Percentiles rank a stretch among this genome's conserved stretches.
Conservation (phyloP, 1,140 invertebrate genomes). For the Magallana gigas region DNA sequence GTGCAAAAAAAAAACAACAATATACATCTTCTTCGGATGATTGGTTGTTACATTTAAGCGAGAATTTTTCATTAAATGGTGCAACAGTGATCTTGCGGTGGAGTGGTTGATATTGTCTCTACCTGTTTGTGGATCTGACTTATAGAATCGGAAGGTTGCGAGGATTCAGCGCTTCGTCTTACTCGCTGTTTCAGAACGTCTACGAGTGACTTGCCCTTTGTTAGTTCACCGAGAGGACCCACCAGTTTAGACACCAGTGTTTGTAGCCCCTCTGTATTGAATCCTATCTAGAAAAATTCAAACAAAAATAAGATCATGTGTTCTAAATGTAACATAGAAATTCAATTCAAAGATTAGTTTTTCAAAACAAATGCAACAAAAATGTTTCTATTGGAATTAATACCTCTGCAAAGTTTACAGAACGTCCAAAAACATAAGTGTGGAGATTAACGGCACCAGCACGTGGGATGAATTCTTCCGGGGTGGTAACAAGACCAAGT, state of each 20-base stretch:
- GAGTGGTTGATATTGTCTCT: not conserved
- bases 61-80: too few relatives aligned
- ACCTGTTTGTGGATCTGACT: conserved; percentile 16
- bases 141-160: not conserved
- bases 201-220: conserved; percentile 44
- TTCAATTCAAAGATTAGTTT: too few relatives aligned
- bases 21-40: too few relatives aligned
- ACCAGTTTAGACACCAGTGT: conserved; percentile 57
- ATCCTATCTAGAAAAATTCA: conserved; percentile 53
- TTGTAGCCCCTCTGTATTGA: conserved; percentile 60
- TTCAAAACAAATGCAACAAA: not conserved
- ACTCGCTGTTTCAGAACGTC: conserved; percentile 31
- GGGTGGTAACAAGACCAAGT: conserved; percentile 49
- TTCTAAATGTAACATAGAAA: not conserved
- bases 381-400: not conserved
- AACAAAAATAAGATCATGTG: not conserved
- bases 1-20: too few relatives aligned
- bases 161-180: not conserved
- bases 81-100: too few relatives aligned
- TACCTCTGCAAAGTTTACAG: conserved; percentile 61
- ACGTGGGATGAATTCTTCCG: conserved; percentile 51
- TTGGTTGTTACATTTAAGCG: too few relatives aligned
- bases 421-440: conserved; percentile 57
- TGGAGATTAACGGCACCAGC: conserved; percentile 49
- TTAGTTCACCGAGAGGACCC: conserved; percentile 52